phyloP scores from a whole-genome alignment of 2,113 vertebrate species.

The Cochlearius cochlearius region DNA sequence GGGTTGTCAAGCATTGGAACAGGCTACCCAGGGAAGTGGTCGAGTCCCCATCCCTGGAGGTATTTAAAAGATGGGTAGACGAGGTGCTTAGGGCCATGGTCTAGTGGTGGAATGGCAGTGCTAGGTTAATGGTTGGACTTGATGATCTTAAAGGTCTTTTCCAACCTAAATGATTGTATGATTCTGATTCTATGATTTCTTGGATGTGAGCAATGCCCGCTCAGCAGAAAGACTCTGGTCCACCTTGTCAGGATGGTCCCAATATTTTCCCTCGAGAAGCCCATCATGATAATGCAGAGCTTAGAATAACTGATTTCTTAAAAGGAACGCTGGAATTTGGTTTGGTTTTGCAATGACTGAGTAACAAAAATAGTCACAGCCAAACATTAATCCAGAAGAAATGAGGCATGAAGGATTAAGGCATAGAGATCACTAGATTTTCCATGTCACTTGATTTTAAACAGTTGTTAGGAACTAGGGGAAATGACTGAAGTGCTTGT shows the following conservation, averaged over 20 bases:
- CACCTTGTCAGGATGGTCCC: neutral
- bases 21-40: too few species aligned
- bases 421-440: neutral
- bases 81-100: too few species aligned
- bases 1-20: too few species aligned
- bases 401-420: conserved; percentile 21
- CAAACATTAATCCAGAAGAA: neutral
- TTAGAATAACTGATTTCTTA: neutral
- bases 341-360: neutral
- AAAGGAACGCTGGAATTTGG: neutral
- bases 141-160: too few species aligned
- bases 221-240: neutral
- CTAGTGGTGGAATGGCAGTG: too few species aligned
- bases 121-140: too few species aligned
- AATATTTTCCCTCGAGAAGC: neutral
- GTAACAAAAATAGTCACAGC: neutral
- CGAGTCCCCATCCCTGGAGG: too few species aligned
- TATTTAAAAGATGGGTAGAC: too few species aligned
- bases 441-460: neutral
- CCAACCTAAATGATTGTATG: too few species aligned
- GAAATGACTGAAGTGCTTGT: neutral
- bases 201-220: neutral
- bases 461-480: neutral
- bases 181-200: too few species aligned
- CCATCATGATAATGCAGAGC: neutral